These are phyloP conservation scores for Seriola dumerili DNA, from an alignment of 2,113 vertebrate genomes.

Conservation along the genomic window DNA sequence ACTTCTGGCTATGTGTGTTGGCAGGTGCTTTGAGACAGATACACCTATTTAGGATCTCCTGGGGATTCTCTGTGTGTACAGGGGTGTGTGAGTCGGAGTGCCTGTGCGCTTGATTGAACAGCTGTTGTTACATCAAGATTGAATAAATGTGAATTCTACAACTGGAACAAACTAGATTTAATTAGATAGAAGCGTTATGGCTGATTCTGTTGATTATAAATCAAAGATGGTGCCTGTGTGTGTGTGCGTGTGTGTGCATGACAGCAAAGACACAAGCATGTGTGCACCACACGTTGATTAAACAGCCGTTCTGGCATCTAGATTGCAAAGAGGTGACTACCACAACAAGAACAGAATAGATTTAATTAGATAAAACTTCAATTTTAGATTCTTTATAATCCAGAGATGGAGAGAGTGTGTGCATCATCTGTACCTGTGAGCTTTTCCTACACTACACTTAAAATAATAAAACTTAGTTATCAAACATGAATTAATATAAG, in stretches of 20 bases:
- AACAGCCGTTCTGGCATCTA: constrained; percentile 66
- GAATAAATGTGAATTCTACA: constrained; percentile 75
- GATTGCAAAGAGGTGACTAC: constrained; percentile 47
- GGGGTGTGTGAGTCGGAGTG: constrained; percentile 26
- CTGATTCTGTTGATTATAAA: constrained; percentile 77
- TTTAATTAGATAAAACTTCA: constrained; percentile 70
- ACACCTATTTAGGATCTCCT: constrained; percentile 66
- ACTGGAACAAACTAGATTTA: constrained; percentile 78
- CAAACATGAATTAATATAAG: constrained; percentile 1
- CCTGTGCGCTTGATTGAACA: constrained; percentile 69
- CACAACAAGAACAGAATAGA: constrained; percentile 50
- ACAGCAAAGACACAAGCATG: constrained; percentile 32
- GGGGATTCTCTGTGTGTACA: constrained; percentile 51
- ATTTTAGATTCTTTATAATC: constrained; percentile 42
- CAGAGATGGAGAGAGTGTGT: constrained; percentile 23
- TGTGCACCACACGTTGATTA: constrained; percentile 50
- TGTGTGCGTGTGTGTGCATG: constrained; percentile 2
- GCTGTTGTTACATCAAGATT: constrained; percentile 72
- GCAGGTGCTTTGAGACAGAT: constrained; percentile 67
- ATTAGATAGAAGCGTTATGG: constrained; percentile 74
- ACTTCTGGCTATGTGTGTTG: constrained; percentile 60
- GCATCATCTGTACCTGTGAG: constrained; percentile 5
- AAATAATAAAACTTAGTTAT: neutral
- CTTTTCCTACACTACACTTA: neutral
- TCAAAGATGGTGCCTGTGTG: constrained; percentile 55